Base-by-base conservation (phyloP, 2,113 vertebrate species). In the Speoplatyrhinus poulsoni region DNA sequence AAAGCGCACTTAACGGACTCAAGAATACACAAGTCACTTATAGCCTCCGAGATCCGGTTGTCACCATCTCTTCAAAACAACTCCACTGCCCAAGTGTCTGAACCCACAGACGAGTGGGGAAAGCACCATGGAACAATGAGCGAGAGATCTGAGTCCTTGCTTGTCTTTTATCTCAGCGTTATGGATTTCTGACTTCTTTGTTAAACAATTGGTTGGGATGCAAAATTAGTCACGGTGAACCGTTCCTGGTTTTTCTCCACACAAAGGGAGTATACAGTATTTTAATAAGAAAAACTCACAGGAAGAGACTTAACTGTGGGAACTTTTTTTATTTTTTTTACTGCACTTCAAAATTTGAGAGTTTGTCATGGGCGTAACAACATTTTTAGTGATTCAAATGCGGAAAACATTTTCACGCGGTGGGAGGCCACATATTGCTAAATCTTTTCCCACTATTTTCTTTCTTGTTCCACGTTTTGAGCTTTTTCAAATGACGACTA, bases 1-100 rank as follows among this genome's bases (percentile, higher is more conserved):
- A 83, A 69, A 53, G 55, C 46, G n/a, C 81, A 76, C 73, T 84
- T 76, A 66, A 85, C 78, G 82, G 73, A 78, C 76, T 84, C 75
- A 63, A 80, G 48, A 76, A 83, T 67, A 80, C 74, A 71, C 60
- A 77, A 55, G 82, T 85, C 80, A 62, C 12, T 84, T 71, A 69
- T 53, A 67, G 53, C 65, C 46, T 11, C 49, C 33, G 48, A 73
- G 68, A 82, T 81, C 62, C 32, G 36, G 50, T 67, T 77, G 55
- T 74, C 46, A 56, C 60, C 49, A n/a, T 76, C 57, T 79, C 76
- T 81, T 65, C 68, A 60, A 82, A 80, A 82, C 69, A 60, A 33
- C 60, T n/a, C 52, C 0, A 60, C 48, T 55, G 49, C 10, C 9
- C 1, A 49, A 65, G n/a, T 54, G 46, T 55, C 60, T 15, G 46